Evolutionary conservation across 2,888 invertebrate species (phyloP).

Genomic region (Tenthredo scrophulariae): DNA sequence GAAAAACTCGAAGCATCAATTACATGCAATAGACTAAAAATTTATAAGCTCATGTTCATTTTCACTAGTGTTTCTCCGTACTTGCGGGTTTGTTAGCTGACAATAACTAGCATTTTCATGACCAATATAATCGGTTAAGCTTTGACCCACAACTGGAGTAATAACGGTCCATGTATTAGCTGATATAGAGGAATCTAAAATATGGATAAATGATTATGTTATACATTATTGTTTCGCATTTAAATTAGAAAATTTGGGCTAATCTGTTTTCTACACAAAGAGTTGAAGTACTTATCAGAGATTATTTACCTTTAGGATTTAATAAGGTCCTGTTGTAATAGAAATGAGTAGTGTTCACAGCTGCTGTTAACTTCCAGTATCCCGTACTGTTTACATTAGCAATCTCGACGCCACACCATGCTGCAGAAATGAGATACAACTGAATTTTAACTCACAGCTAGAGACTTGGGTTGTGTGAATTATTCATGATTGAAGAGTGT

Average conservation of each 20-base stretch:
- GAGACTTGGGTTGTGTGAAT: background rate
- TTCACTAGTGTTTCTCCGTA: background rate
- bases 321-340: slow-evolving; percentile 45
- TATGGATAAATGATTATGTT: background rate
- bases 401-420: slow-evolving; percentile 53
- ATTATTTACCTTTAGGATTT: background rate
- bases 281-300: background rate
- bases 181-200: slow-evolving; percentile 25
- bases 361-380: slow-evolving; percentile 50
- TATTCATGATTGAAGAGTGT: background rate
- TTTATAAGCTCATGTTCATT: background rate
- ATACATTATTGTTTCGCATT: background rate
- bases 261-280: background rate
- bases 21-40: background rate
- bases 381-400: slow-evolving; percentile 1
- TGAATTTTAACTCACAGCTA: background rate
- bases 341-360: slow-evolving; percentile 46
- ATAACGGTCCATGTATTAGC: slow-evolving; percentile 1
- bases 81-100: slow-evolving; percentile 43
- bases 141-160: slow-evolving; percentile 19
- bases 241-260: background rate
- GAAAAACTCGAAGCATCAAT: background rate
- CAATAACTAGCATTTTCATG: slow-evolving; percentile 49
- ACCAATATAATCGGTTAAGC: slow-evolving; percentile 16
- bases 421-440: slow-evolving; percentile 11